Evolutionary conservation across 2,113 vertebrate genomes (phyloP), one percentile per base, ranked within the genome.

Genomic region (Dermatemys mawii): DNA sequence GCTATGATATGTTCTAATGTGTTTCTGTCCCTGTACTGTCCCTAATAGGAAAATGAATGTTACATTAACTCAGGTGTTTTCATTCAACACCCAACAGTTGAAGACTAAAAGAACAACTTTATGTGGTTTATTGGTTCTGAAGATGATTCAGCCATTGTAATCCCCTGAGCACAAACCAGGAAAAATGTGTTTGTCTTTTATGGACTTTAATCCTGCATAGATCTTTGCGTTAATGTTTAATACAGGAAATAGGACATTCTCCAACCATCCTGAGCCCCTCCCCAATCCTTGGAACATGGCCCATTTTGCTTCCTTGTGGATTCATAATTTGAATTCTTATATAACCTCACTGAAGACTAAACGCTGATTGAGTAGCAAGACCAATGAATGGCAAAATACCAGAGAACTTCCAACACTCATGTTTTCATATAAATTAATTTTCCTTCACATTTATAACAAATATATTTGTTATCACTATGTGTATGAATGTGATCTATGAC

Each of bases 131-230:
- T 93, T 95, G 95, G 84, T 80, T 88, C 53, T 78, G 81, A 89
- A 53, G 13, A 49, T 81, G 80, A 22, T 86, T 92, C 57, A 78
- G n/a, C 11, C 60, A 27, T 38, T 21, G 7, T 14, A 46, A 29
- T 38, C 9, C 29, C 38, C 54, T 93, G 44, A 87, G 85, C 57
- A 83, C 12, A 86, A 76, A 22, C 57, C 88, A 88, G 75, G 83
- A 95, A 97, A 86, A 96, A 95, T 73, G 82, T 78, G 38, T 24
- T 63, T 82, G 11, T 24, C 84, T 89, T 94, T 81, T 95, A 87
- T 97, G 11, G 49, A 29, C 75, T 85, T 87, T 93, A 90, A 87
- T 95, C 93, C 78, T 79, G 84, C 26, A 41, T 70, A 24, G 67
- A 73, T 70, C 54, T 67, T 82, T 90, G 63, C 8, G 90, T 55